A percentile compares a stretch with the other conserved stretches of the same genome.
Conservation (phyloP, 23 tunicate genomes). For the Corella eumyota region DNA sequence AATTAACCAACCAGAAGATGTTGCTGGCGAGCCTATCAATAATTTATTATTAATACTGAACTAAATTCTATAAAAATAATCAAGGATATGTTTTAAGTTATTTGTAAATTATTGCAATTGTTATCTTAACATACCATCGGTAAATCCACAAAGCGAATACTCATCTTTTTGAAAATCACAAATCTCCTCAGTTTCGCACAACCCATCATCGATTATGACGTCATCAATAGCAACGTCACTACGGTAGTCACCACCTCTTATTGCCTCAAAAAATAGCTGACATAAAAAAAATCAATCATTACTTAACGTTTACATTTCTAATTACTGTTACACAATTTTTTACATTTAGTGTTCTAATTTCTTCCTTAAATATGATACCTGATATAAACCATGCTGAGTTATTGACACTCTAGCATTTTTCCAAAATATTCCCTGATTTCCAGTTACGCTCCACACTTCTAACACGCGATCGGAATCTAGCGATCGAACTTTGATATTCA, state of each 20-base stretch:
- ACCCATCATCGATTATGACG: slow-evolving; percentile 49
- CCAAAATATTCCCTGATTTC: slow-evolving; percentile 83
- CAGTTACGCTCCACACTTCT: slow-evolving; percentile 43
- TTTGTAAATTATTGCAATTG: too few species aligned
- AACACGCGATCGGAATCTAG: background rate
- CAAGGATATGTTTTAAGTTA: too few species aligned
- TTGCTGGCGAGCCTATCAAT: too few species aligned
- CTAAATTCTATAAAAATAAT: too few species aligned
- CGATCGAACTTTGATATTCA: slow-evolving; percentile 8
- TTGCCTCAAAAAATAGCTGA: slow-evolving; percentile 62
- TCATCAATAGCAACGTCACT: slow-evolving; percentile 93
- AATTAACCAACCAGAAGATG: too few species aligned
- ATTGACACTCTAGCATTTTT: slow-evolving; percentile 47
- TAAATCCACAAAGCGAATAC: slow-evolving; percentile 54
- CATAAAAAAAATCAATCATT: too few species aligned
- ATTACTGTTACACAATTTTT: too few species aligned
- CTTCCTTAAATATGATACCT: too few species aligned
- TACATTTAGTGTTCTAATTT: too few species aligned
- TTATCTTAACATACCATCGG: slow-evolving; percentile 31
- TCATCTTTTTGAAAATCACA: slow-evolving; percentile 49
- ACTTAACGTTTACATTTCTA: too few species aligned
- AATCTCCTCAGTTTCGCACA: slow-evolving; percentile 28
- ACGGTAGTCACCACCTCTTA: slow-evolving; percentile 60
- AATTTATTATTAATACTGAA: too few species aligned
- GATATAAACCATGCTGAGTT: slow-evolving; percentile 32